phyloP scores from a whole-genome alignment of 37 sponge, comb jelly and placozoan species.

The Theonella swinhoei region DNA sequence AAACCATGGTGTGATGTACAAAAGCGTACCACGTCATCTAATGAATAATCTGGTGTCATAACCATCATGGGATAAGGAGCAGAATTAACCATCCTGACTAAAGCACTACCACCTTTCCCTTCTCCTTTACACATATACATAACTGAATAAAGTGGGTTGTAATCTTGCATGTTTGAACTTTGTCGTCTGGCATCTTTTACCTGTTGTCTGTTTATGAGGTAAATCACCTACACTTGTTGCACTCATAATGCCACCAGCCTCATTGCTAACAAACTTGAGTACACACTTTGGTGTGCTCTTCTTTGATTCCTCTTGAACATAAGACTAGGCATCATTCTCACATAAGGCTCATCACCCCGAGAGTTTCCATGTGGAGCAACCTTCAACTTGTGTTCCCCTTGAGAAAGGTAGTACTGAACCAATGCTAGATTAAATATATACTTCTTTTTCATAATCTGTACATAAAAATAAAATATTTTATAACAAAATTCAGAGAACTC shows the following conservation, averaged over 20 bases:
- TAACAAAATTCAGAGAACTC: too few relatives aligned
- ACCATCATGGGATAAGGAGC: constrained; percentile 30
- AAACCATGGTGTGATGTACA: not conserved
- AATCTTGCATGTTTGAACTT: not conserved
- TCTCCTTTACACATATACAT: constrained; percentile 14
- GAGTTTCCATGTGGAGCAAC: constrained; percentile 42
- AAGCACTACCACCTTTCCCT: not conserved
- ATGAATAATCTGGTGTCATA: not conserved
- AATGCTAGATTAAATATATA: constrained; percentile 1
- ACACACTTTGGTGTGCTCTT: too few relatives aligned
- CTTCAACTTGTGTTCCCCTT: constrained; percentile 4
- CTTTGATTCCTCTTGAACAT: constrained; percentile 9
- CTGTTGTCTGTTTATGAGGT: constrained; percentile 6
- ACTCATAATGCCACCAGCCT: constrained; percentile 10
- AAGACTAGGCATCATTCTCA: constrained; percentile 26
- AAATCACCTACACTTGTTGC: constrained; percentile 26
- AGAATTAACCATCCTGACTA: constrained; percentile 4
- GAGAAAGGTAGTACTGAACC: constrained; percentile 5
- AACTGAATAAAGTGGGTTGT: constrained; percentile 1
- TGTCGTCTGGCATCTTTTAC: not conserved
- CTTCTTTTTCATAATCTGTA: too few relatives aligned
- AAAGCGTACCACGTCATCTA: constrained; percentile 14
- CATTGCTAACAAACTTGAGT: constrained; percentile 5
- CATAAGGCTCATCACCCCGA: not conserved
- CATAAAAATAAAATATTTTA: too few relatives aligned